Percentiles rank a stretch among this genome's conserved stretches.
Conservation (phyloP, 2,797 vertebrate species). For the Rhinichthys osculus region DNA sequence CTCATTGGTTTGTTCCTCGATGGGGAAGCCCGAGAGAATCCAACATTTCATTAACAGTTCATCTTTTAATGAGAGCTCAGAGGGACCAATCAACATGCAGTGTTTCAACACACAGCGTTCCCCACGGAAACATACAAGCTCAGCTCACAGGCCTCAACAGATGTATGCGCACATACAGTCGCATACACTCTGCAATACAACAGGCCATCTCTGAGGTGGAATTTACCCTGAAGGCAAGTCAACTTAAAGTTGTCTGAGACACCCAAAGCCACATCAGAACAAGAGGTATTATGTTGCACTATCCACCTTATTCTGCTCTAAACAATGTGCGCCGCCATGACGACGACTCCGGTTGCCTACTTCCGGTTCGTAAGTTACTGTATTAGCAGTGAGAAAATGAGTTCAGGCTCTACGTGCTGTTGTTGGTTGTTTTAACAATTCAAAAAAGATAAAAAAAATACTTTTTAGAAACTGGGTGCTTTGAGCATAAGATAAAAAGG, state of each 20-base stretch:
- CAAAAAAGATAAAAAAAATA: too few species aligned
- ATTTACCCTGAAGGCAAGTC: neutral
- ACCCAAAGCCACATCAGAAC: neutral
- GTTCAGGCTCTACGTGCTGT: too few species aligned
- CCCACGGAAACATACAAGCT: neutral
- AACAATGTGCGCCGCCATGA: too few species aligned
- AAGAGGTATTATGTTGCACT: neutral
- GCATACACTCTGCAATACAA: neutral
- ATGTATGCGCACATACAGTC: neutral
- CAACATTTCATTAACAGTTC: conserved; percentile 51
- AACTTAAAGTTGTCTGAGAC: neutral
- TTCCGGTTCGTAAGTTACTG: too few species aligned
- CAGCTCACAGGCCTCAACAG: neutral
- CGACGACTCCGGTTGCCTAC: too few species aligned
- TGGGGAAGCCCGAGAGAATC: conserved; percentile 59
- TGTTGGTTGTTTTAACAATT: too few species aligned
- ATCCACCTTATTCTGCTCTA: too few species aligned
- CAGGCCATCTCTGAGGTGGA: neutral
- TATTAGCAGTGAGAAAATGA: too few species aligned
- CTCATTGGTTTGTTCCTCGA: conserved; percentile 56
- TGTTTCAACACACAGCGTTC: conserved; percentile 37
- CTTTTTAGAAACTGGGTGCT: too few species aligned
- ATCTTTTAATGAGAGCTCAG: conserved; percentile 50
- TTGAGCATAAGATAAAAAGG: too few species aligned
- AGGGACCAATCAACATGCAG: conserved; percentile 51